Conservation (phyloP, 2,888 invertebrate species). For the Xestia c-nigrum region DNA sequence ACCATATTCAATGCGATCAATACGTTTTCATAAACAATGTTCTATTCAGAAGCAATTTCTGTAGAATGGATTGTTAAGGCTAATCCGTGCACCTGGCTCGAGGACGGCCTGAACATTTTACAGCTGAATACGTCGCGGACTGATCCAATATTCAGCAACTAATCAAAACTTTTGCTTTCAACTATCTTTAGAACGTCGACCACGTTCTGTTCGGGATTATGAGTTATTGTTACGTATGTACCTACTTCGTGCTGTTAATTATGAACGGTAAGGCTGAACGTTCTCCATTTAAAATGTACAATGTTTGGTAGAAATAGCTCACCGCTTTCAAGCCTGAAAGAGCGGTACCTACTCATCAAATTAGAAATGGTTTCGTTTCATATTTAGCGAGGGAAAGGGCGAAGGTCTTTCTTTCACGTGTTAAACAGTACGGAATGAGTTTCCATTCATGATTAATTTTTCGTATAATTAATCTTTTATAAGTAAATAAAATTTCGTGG, state of each 20-base stretch:
- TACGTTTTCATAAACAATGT: constrained; percentile 46
- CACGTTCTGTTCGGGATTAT: constrained; percentile 37
- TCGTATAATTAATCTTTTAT: constrained; percentile 54
- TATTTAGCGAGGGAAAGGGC: constrained; percentile 39
- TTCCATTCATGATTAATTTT: constrained; percentile 41
- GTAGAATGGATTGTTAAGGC: constrained; percentile 31
- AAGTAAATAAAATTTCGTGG: constrained; percentile 35
- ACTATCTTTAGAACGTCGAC: constrained; percentile 45
- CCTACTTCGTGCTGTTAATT: constrained; percentile 10
- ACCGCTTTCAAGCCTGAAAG: constrained; percentile 11
- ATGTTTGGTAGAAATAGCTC: constrained; percentile 31
- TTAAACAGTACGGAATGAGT: constrained; percentile 45
- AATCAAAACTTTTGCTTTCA: constrained; percentile 61
- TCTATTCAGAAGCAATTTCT: constrained; percentile 55
- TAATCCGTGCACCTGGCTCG: constrained; percentile 50
- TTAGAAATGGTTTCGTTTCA: constrained; percentile 48
- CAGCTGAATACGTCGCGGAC: constrained; percentile 24
- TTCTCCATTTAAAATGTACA: constrained; percentile 25
- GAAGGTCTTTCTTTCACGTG: constrained; percentile 46
- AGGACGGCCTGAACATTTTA: constrained; percentile 28
- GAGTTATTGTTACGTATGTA: constrained; percentile 28
- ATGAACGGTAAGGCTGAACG: neutral
- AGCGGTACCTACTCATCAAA: constrained; percentile 23
- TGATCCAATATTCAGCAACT: constrained; percentile 55
- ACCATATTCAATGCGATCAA: constrained; percentile 47